Conservation (phyloP, 2,113 vertebrate genomes). For the Malurus alboscapulatus region DNA sequence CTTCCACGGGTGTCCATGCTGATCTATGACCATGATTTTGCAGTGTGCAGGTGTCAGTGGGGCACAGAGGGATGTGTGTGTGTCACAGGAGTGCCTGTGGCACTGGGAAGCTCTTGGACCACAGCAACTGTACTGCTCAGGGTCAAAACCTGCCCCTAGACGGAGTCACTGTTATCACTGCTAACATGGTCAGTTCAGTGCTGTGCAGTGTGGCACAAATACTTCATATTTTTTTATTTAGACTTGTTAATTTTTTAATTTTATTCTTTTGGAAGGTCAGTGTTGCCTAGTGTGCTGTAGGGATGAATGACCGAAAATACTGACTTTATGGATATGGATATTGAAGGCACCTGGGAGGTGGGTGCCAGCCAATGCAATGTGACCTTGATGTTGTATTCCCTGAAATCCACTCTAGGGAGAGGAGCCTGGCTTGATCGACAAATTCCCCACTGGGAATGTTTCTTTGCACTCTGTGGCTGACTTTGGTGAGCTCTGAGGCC, state of each 20-base stretch:
- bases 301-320: neutral
- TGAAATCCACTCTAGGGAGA: neutral
- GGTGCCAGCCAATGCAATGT: neutral
- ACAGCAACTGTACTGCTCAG: neutral
- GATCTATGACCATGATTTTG: neutral
- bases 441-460: neutral
- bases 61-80: neutral
- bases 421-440: neutral
- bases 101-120: neutral
- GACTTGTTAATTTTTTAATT: neutral
- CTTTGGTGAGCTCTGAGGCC: neutral
- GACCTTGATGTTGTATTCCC: neutral
- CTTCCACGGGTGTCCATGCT: neutral
- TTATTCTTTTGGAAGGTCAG: neutral
- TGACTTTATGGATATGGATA: neutral
- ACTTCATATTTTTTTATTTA: neutral
- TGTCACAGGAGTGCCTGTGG: neutral
- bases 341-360: neutral
- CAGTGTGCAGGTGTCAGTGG: neutral
- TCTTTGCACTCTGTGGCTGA: neutral
- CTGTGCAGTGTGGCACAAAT: neutral
- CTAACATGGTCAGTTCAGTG: neutral
- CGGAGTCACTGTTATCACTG: fast-evolving
- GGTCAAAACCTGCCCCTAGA: neutral
- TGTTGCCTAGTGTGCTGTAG: neutral